These are phyloP conservation scores for Cynoglossus semilaevis DNA, from an alignment of 2,113 vertebrate genomes.

Conservation along the genomic window DNA sequence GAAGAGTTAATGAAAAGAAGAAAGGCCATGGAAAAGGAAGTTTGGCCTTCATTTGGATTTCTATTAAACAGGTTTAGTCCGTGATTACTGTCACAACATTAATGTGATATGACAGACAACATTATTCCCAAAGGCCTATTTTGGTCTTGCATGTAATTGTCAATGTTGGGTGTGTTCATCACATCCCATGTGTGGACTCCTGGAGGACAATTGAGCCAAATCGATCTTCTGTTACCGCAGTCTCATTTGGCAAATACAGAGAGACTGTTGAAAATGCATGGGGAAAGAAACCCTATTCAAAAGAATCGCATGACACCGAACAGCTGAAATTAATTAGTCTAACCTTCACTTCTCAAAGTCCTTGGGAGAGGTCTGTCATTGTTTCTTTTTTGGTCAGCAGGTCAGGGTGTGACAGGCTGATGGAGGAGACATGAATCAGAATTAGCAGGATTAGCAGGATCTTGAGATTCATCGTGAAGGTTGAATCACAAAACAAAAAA, in stretches of 20 bases:
- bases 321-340: no score
- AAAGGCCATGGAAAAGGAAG: conserved; percentile 16
- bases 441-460: no score
- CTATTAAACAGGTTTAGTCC: neutral
- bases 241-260: conserved; percentile 38
- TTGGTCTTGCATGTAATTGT: conserved; percentile 10
- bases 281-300: conserved; percentile 54
- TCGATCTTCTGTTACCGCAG: conserved; percentile 63
- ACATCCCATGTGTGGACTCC: conserved; percentile 39
- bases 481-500: no score
- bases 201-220: conserved; percentile 31
- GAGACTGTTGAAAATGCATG: conserved; percentile 42
- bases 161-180: conserved; percentile 32
- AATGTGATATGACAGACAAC: no score
- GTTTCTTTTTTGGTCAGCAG: no score
- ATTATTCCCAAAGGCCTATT: neutral
- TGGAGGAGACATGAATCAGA: no score
- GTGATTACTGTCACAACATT: no score
- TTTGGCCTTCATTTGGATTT: conserved; percentile 5
- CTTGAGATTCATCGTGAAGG: no score
- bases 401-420: no score
- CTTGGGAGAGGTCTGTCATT: no score
- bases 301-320: conserved; percentile 23
- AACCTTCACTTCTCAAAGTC: no score
- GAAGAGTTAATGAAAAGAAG: conserved; percentile 19